Evolutionary conservation across 1,140 invertebrate genomes (phyloP).

Genomic region (Drosophila sechellia): DNA sequence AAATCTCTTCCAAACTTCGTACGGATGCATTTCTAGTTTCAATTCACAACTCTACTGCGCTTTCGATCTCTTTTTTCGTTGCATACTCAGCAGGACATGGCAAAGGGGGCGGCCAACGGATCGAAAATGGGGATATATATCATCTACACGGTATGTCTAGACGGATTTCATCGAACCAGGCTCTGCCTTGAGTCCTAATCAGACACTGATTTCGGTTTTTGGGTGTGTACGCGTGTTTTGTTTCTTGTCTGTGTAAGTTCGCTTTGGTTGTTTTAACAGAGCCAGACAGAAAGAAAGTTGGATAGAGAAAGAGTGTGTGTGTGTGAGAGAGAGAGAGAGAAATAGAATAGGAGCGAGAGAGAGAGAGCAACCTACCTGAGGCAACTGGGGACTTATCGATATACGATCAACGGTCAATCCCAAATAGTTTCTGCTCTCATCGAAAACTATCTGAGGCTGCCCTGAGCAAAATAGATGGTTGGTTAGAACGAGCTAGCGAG

Average conservation of each 20-base stretch:
- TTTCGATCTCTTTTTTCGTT: slow-evolving; percentile 20
- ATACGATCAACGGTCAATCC: slow-evolving; percentile 32
- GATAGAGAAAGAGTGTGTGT: slow-evolving; percentile 17
- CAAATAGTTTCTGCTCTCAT: slow-evolving; percentile 55
- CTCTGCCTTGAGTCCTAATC: slow-evolving; percentile 10
- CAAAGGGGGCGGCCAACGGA: slow-evolving; percentile 13
- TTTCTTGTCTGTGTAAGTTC: slow-evolving; percentile 38
- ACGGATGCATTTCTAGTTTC: slow-evolving; percentile 52
- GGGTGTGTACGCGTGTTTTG: slow-evolving; percentile 21
- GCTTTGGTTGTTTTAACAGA: slow-evolving; percentile 16
- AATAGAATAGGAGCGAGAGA: slow-evolving; percentile 20
- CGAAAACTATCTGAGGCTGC: slow-evolving; percentile 56
- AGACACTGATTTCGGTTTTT: slow-evolving; percentile 12
- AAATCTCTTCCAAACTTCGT: slow-evolving; percentile 34
- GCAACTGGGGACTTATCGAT: slow-evolving; percentile 30
- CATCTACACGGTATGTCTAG: slow-evolving; percentile 17
- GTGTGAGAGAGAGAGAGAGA: slow-evolving; percentile 14
- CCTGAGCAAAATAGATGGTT: slow-evolving; percentile 57
- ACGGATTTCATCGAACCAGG: slow-evolving; percentile 5
- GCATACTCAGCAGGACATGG: slow-evolving; percentile 15
- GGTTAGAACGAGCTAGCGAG: slow-evolving; percentile 65
- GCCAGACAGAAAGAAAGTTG: slow-evolving; percentile 19
- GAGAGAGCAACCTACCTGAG: slow-evolving; percentile 71
- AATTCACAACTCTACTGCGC: slow-evolving; percentile 46
- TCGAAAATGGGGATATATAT: slow-evolving; percentile 10